These are phyloP conservation scores for Diarsia mendica DNA, from an alignment of 2,888 invertebrate genomes.

Conservation along the genomic window DNA sequence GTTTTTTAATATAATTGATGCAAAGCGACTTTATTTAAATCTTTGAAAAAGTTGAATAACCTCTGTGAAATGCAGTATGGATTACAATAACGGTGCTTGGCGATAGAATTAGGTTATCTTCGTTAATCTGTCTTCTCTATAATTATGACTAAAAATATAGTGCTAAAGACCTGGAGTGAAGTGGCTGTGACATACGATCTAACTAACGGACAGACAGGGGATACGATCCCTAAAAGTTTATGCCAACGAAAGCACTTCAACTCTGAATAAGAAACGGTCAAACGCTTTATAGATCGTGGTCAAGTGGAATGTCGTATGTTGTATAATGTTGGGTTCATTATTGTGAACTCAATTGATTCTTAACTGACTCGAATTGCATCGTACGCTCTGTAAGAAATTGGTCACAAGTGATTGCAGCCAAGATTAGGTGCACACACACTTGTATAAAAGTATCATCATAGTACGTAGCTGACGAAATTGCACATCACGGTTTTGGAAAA, in stretches of 20 bases:
- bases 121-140: neutral
- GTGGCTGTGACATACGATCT: neutral
- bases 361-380: conserved; percentile 45
- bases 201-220: neutral
- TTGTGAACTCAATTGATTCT: conserved; percentile 29
- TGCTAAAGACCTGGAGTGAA: no score
- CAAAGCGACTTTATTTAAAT: neutral
- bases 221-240: neutral
- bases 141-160: neutral
- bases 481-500: neutral
- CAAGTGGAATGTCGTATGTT: neutral
- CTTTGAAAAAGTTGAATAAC: neutral
- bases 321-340: no score
- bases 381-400: conserved; percentile 15
- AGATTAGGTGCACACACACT: conserved; percentile 3
- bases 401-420: conserved; percentile 36
- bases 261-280: neutral
- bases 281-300: neutral
- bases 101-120: conserved; percentile 1
- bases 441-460: neutral
- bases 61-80: neutral
- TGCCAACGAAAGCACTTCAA: neutral
- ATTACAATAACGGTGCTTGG: conserved; percentile 3
- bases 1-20: neutral
- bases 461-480: neutral